Percentiles rank a stretch among this genome's conserved stretches.
Conservation (phyloP, 2,113 vertebrate species). For the Calyptomena viridis region DNA sequence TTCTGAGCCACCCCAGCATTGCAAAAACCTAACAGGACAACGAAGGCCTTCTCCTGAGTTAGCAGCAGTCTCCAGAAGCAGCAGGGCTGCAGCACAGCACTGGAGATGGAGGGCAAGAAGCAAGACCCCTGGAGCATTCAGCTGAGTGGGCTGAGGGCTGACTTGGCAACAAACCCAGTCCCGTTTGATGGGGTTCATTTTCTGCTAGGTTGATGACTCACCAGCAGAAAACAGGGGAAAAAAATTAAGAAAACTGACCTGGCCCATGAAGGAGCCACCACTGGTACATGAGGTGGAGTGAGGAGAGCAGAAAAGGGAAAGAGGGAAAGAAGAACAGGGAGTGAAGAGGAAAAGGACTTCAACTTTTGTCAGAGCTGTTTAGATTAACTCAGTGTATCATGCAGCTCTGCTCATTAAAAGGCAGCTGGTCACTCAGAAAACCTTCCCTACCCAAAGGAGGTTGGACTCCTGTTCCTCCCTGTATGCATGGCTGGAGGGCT, state of each 20-base stretch:
- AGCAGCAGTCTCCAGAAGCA: neutral
- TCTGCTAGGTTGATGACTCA: neutral
- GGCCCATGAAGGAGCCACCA: neutral
- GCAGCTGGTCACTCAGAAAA: neutral
- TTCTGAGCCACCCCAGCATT: neutral
- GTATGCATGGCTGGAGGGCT: fast-evolving
- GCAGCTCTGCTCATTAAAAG: neutral
- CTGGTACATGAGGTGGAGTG: neutral
- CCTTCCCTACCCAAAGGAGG: neutral
- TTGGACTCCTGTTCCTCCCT: fast-evolving
- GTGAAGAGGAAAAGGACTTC: neutral
- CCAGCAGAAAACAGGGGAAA: neutral
- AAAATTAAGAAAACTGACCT: neutral
- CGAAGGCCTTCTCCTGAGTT: neutral
- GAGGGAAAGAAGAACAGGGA: neutral
- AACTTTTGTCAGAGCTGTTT: neutral
- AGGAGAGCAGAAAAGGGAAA: neutral
- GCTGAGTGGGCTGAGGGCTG: neutral
- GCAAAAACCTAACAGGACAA: neutral
- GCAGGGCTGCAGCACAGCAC: fast-evolving
- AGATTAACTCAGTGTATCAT: neutral
- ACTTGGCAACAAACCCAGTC: neutral
- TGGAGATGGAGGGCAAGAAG: neutral
- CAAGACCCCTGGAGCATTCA: neutral
- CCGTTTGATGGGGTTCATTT: neutral